A percentile compares a stretch with the other conserved stretches of the same genome.
Evolutionary conservation across 1,140 invertebrate species (phyloP).

Genomic region (Patella vulgata): DNA sequence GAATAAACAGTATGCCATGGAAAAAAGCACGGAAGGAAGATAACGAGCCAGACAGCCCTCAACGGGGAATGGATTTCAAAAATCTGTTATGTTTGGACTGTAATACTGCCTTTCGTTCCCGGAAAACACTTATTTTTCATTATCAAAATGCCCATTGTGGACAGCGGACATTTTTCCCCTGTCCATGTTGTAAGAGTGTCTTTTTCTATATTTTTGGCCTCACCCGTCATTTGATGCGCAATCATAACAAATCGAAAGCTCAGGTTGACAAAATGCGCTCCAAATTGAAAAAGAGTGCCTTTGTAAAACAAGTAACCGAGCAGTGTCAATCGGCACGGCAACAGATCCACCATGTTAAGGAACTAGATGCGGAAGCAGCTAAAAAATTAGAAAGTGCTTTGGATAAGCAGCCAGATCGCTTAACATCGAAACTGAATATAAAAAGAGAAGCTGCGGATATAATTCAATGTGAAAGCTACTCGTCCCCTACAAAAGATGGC

Average conservation of each 20-base stretch:
- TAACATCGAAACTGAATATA: not conserved
- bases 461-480: not conserved
- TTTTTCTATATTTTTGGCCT: conserved; percentile 63
- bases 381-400: not conserved
- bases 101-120: conserved; percentile 43
- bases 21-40: no score
- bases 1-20: no score
- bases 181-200: conserved; percentile 58
- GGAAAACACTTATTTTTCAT: conserved; percentile 60
- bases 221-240: conserved; percentile 56
- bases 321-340: not conserved
- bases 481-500: conserved; percentile 1
- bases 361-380: not conserved
- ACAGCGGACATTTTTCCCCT: conserved; percentile 56
- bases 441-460: not conserved
- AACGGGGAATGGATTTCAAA: conserved; percentile 21
- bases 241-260: conserved; percentile 58
- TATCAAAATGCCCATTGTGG: conserved; percentile 57
- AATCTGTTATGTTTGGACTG: conserved; percentile 45
- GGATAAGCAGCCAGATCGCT: not conserved
- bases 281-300: conserved; percentile 35
- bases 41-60: no score
- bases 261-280: conserved; percentile 56
- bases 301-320: conserved; percentile 14
- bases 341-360: conserved; percentile 2